Base-by-base conservation (phyloP, 2,888 invertebrate genomes). In the Drosophila heteroneura region DNA sequence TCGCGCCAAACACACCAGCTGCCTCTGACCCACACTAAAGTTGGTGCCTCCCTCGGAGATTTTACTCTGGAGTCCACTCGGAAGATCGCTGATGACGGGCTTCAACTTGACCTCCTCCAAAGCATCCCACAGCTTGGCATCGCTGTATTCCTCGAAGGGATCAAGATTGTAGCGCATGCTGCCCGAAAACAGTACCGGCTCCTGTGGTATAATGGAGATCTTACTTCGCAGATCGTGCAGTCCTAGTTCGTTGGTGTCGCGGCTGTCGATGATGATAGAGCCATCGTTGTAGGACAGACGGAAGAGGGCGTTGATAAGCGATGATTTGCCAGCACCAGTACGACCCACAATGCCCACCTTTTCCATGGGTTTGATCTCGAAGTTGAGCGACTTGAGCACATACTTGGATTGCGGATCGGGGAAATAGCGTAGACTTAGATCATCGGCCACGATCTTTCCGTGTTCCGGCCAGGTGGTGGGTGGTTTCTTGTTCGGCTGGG, bases 1-100 rank as follows among this genome's bases (percentile, higher is more conserved):
- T 53, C 98, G 95, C 0, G 98, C 98, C 68, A 98, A 94, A 91
- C 98, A 98, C 53, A 98, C 96, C 58, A 98, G 94, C 92, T 98
- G 98, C 26, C 98, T 94, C 92, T 98, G 98, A 0, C 98, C 98
- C 5, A 98, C 96, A 70, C 98, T 98, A 92, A 97, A 97, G 96
- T 96, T 94, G 96, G 97, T 62, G 95, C 95, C 71, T 96, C 97
- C 91, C 95, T 97, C 97, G 0, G 96, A 95, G 92, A 97, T 96
- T 91, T 94, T 95, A 59, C 95, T 95, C 81, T 95, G 95, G 26
- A 97, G 94, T 0, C 96, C 96, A 37, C 95, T 95, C 0, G 96
- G 94, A 70, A 96, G 86, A 56, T 95, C 96, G 70, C 93, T 92
- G 49, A 97, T 95, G 0, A 95, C 95, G 51, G 96, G 95, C 86